phyloP scores from a whole-genome alignment of 2,888 invertebrate genomes.

The Scaptomyza tumidula region DNA sequence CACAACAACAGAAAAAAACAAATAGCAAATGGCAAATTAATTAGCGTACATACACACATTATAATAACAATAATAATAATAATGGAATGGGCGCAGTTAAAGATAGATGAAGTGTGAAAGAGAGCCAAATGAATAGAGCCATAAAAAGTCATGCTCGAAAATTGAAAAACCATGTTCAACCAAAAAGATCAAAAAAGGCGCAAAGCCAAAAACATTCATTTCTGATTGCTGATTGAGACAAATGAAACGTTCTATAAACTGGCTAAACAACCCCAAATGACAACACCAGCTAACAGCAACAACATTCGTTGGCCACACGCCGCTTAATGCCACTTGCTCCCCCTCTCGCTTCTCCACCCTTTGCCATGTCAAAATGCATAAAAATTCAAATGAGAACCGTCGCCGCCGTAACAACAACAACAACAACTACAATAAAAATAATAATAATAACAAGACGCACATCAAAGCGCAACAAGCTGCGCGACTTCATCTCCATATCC shows the following conservation, averaged over 20 bases:
- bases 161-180: constrained; percentile 76
- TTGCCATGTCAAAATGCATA: constrained; percentile 74
- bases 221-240: constrained; percentile 74
- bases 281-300: constrained; percentile 35
- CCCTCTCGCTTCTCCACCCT: not conserved
- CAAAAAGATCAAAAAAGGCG: constrained; percentile 56
- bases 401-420: constrained; percentile 8
- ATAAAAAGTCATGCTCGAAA: constrained; percentile 70
- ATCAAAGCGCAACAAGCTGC: constrained; percentile 57
- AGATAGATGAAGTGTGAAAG: constrained; percentile 15
- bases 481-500: constrained; percentile 12
- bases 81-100: constrained; percentile 32
- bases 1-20: constrained; percentile 4
- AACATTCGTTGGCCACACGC: constrained; percentile 65
- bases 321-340: constrained; percentile 38
- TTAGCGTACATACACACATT: constrained; percentile 19
- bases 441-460: constrained; percentile 27
- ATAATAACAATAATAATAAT: constrained; percentile 7
- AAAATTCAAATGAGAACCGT: constrained; percentile 74
- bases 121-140: constrained; percentile 62
- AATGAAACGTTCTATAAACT: constrained; percentile 75
- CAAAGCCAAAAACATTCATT: constrained; percentile 47
- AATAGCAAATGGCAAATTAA: constrained; percentile 54
- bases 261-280: constrained; percentile 38
- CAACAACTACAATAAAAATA: not conserved